Evolutionary conservation across 2,113 vertebrate species (phyloP).

Genomic region (Empidonax alnorum): DNA sequence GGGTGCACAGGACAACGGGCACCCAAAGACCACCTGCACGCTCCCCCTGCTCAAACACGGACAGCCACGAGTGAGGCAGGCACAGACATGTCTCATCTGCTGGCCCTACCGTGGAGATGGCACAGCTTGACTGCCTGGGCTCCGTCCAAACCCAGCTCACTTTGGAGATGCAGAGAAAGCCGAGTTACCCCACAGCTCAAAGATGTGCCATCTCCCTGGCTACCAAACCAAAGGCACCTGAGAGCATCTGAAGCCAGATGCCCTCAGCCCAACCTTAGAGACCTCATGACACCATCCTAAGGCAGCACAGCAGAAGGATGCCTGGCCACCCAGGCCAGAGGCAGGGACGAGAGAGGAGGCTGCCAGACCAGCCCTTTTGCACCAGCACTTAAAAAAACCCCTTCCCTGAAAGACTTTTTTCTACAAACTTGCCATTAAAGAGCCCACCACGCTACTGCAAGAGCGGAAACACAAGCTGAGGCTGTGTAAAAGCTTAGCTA

Average conservation of each 20-base stretch:
- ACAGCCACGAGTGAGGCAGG: neutral
- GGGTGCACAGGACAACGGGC: fast-evolving
- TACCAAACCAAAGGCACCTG: neutral
- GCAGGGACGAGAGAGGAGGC: neutral
- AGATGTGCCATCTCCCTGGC: neutral
- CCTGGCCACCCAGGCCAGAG: neutral
- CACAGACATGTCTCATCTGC: fast-evolving
- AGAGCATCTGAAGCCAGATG: neutral
- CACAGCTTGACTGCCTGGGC: neutral
- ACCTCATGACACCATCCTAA: neutral
- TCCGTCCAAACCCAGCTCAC: neutral
- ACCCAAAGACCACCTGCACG: fast-evolving
- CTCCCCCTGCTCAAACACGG: neutral
- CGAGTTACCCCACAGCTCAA: neutral
- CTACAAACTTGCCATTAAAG: neutral
- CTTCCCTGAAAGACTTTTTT: neutral
- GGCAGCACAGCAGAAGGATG: neutral
- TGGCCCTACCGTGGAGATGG: neutral
- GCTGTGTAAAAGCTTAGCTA: slow-evolving; percentile 13
- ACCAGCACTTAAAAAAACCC: slow-evolving; percentile 21
- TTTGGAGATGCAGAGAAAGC: neutral
- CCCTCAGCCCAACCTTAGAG: neutral
- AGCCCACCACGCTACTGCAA: neutral
- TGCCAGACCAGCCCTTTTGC: slow-evolving; percentile 11
- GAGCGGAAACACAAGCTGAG: neutral